Percentiles rank a stretch among this genome's conserved stretches.
Conservation (phyloP, 2,888 invertebrate species). For the Pharmacophagus antenor region DNA sequence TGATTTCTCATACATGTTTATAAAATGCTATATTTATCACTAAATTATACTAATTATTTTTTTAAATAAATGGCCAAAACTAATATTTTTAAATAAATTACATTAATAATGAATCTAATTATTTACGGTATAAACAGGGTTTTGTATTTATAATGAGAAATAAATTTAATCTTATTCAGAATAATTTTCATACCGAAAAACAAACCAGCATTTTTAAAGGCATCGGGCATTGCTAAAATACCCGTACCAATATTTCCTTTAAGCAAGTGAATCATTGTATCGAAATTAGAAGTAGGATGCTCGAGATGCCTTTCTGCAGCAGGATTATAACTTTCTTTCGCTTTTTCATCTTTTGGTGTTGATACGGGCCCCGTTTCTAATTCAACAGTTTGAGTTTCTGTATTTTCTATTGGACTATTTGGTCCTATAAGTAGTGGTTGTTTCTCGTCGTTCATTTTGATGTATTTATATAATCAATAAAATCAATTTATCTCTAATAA, state of each 20-base stretch:
- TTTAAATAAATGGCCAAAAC: too few species aligned
- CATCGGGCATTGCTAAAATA: constrained; percentile 97
- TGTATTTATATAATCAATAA: constrained; percentile 18
- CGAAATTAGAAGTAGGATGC: constrained; percentile 90
- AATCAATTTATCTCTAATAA: constrained; percentile 8
- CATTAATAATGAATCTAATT: background rate
- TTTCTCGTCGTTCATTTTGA: constrained; percentile 84
- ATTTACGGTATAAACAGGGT: background rate
- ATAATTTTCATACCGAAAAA: constrained; percentile 83
- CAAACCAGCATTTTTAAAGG: constrained; percentile 94
- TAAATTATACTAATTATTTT: too few species aligned
- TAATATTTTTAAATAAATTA: too few species aligned
- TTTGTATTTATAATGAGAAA: background rate
- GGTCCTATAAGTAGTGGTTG: constrained; percentile 83
- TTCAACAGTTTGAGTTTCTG: constrained; percentile 61
- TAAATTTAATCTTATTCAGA: constrained; percentile 2
- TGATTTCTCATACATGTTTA: too few species aligned
- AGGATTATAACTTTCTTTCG: constrained; percentile 76
- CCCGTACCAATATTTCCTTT: constrained; percentile 94
- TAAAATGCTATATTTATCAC: too few species aligned
- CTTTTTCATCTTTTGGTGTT: constrained; percentile 49
- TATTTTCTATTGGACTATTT: constrained; percentile 56
- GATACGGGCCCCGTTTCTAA: constrained; percentile 51
- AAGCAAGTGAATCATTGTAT: constrained; percentile 86
- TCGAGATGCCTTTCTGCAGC: constrained; percentile 85